Conservation (phyloP, 1,140 invertebrate species). For the Stegodyphus mimosarum region DNA sequence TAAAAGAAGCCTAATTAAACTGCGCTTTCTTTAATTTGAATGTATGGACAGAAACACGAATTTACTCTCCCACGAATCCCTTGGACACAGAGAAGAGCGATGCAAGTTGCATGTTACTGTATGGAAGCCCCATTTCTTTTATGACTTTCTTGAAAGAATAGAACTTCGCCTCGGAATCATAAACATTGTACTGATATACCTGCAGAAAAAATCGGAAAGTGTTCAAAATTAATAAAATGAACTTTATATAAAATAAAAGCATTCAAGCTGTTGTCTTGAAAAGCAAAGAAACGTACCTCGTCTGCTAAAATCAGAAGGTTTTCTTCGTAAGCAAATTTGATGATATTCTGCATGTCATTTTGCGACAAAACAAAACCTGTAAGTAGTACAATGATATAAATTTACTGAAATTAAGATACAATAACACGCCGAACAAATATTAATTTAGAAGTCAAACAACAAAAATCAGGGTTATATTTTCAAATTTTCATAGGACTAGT, state of each 20-base stretch:
- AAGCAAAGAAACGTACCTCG: conserved; percentile 80
- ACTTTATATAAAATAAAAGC: too few relatives aligned
- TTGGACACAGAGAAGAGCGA: conserved; percentile 97
- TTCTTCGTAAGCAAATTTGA: conserved; percentile 91
- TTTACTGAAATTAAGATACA: too few relatives aligned
- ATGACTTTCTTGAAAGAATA: conserved; percentile 96
- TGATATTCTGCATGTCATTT: conserved; percentile 90
- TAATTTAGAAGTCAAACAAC: too few relatives aligned
- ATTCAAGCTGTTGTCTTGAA: too few relatives aligned
- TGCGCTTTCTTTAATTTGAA: not conserved
- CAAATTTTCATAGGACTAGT: too few relatives aligned
- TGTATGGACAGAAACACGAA: conserved; percentile 51
- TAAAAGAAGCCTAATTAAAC: not conserved
- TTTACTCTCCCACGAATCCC: conserved; percentile 79
- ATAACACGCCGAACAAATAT: too few relatives aligned
- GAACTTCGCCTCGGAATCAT: conserved; percentile 87
- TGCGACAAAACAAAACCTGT: conserved; percentile 83
- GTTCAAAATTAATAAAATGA: too few relatives aligned
- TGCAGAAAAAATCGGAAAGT: conserved; percentile 62
- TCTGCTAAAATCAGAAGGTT: conserved; percentile 92
- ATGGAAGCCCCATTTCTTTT: conserved; percentile 88
- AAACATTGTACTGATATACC: conserved; percentile 94
- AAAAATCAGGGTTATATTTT: too few relatives aligned
- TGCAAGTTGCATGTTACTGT: conserved; percentile 85
- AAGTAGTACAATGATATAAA: too few relatives aligned